Evolutionary conservation across 2,888 invertebrate species (phyloP).

Genomic region (Sphinx pinastri): DNA sequence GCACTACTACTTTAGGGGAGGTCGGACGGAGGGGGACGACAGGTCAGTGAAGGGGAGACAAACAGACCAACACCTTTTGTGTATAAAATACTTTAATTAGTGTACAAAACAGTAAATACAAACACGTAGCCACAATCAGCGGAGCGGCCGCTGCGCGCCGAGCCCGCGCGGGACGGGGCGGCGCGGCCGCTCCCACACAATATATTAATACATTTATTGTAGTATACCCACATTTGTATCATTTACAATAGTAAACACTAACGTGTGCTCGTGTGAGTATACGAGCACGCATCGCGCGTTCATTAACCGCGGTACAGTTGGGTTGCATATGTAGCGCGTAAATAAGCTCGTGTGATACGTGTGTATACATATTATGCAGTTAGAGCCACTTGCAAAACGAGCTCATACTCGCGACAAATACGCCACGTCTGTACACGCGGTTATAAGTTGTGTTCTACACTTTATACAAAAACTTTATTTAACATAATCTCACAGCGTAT

Average conservation of each 20-base stretch:
- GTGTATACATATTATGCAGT: too few relatives aligned
- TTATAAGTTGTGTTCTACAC: background rate
- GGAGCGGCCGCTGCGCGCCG: background rate
- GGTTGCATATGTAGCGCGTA: too few relatives aligned
- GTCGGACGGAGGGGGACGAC: too few relatives aligned
- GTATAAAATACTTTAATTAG: conserved; percentile 37
- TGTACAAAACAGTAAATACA: conserved; percentile 42
- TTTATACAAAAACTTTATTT: background rate
- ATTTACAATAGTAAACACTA: conserved; percentile 23
- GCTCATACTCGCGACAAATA: too few relatives aligned
- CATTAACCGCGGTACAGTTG: too few relatives aligned
- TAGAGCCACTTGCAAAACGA: too few relatives aligned
- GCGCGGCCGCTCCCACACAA: conserved; percentile 20
- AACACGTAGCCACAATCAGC: conserved; percentile 29
- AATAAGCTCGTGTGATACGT: too few relatives aligned
- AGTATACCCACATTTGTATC: conserved; percentile 25
- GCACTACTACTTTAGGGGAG: too few relatives aligned
- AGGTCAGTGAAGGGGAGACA: background rate
- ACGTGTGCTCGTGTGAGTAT: background rate
- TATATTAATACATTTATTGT: conserved; percentile 27
- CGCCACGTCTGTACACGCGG: too few relatives aligned
- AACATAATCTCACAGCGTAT: conserved; percentile 1
- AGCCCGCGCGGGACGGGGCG: background rate
- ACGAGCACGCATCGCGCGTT: background rate
- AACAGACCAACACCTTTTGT: conserved; percentile 34